Conservation (phyloP, 2,888 invertebrate species). For the Drosophila mulleri region DNA sequence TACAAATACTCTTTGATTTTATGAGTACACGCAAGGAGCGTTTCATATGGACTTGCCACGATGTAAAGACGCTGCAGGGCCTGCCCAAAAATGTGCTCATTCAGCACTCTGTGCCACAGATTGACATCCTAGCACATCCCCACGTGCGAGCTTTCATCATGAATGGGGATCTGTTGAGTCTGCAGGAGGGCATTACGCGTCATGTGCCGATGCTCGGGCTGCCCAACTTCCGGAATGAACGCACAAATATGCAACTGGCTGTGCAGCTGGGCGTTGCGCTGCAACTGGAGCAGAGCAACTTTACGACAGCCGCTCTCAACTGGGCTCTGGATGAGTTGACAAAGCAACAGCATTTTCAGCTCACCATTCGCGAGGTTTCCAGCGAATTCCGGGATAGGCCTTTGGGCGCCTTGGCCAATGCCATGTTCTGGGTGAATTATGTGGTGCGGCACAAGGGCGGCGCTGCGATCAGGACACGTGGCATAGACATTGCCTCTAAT, state of each 20-base stretch:
- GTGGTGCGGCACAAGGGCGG: conserved; percentile 84
- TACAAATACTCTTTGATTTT: conserved; percentile 81
- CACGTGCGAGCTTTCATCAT: conserved; percentile 85
- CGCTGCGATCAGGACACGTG: conserved; percentile 78
- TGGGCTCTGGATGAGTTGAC: conserved; percentile 84
- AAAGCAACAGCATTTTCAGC: conserved; percentile 76
- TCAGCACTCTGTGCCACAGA: conserved; percentile 86
- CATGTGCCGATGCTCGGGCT: conserved; percentile 85
- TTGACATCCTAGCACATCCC: conserved; percentile 86
- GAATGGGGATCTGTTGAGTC: conserved; percentile 84
- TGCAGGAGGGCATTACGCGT: conserved; percentile 85
- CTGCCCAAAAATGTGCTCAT: conserved; percentile 85
- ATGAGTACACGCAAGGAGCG: conserved; percentile 83
- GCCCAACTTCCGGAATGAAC: conserved; percentile 85
- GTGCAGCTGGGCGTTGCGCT: conserved; percentile 81
- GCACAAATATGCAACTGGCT: conserved; percentile 77
- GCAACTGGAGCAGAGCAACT: conserved; percentile 76
- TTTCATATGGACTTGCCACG: conserved; percentile 86
- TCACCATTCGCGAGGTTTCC: conserved; percentile 81
- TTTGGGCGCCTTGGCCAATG: conserved; percentile 82
- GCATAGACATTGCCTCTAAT: conserved; percentile 78
- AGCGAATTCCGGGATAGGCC: conserved; percentile 84
- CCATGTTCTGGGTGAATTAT: conserved; percentile 85
- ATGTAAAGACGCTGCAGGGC: conserved; percentile 80
- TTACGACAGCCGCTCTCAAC: conserved; percentile 79